phyloP scores from a whole-genome alignment of 2,113 vertebrate species.

The Fregata magnificens region DNA sequence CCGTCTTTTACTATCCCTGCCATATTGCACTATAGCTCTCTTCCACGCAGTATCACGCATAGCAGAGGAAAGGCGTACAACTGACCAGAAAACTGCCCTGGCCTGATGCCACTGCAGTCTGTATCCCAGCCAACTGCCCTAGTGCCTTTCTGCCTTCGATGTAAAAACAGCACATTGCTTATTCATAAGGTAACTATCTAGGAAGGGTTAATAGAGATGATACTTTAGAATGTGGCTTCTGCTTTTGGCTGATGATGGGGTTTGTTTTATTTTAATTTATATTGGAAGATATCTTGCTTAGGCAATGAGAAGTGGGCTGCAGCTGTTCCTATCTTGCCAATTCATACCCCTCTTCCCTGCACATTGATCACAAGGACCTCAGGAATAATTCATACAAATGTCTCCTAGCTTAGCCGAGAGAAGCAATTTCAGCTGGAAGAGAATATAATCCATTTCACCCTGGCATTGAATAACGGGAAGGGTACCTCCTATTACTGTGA shows the following conservation, averaged over 20 bases:
- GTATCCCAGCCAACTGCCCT: not conserved
- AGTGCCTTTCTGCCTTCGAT: not conserved
- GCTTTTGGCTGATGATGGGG: not conserved
- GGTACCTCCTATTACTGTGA: not conserved
- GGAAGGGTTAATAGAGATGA: not conserved
- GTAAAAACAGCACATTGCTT: accelerated
- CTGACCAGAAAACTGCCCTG: not conserved
- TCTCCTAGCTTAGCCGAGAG: not conserved
- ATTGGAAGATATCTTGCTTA: not conserved
- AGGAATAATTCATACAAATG: not conserved
- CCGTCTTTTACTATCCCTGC: accelerated
- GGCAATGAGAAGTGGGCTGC: not conserved
- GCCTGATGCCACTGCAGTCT: not conserved
- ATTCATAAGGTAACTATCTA: too few species aligned
- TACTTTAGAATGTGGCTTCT: not conserved
- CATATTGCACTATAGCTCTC: not conserved
- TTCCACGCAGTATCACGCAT: accelerated
- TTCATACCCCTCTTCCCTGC: not conserved
- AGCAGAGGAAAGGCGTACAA: not conserved
- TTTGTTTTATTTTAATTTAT: not conserved
- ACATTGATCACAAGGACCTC: not conserved
- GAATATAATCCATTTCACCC: not conserved
- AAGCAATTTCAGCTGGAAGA: slow-evolving; percentile 4
- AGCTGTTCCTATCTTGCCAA: not conserved
- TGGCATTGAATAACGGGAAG: not conserved